A percentile compares a stretch with the other conserved stretches of the same genome.
phyloP scores from a whole-genome alignment of 2,888 invertebrate genomes.

The Zaprionus lineosus region DNA sequence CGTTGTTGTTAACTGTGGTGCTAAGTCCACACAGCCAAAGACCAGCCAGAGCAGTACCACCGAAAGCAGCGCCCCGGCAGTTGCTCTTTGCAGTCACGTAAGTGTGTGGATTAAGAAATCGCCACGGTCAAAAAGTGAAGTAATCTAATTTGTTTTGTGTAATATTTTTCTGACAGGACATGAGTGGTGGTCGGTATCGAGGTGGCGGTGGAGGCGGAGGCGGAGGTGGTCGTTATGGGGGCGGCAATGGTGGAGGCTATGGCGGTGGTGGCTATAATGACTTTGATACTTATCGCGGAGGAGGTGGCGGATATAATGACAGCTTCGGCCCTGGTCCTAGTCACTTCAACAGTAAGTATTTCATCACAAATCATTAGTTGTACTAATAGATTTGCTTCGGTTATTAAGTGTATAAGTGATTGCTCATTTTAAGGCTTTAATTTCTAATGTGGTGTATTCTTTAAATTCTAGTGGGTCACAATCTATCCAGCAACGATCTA shows the following conservation, averaged over 20 bases:
- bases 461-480: conserved; percentile 61
- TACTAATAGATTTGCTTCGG: too few species aligned
- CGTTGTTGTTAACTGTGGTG: conserved; percentile 25
- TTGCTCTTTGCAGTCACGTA: conserved; percentile 65
- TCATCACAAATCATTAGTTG: background rate
- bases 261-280: conserved; percentile 62
- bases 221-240: conserved; percentile 56
- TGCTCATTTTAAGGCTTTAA: too few species aligned
- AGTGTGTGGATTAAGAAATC: conserved; percentile 45
- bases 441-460: too few species aligned
- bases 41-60: conserved; percentile 14
- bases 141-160: background rate
- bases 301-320: conserved; percentile 58
- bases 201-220: conserved; percentile 45
- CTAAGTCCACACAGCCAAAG: conserved; percentile 26
- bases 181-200: conserved; percentile 74
- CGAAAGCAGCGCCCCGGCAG: conserved; percentile 24
- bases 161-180: conserved; percentile 51
- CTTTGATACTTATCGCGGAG: conserved; percentile 56
- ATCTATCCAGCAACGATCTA: conserved; percentile 71
- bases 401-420: too few species aligned
- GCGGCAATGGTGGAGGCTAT: conserved; percentile 39
- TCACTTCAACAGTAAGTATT: conserved; percentile 72
- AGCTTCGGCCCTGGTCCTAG: conserved; percentile 69
- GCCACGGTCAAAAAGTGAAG: background rate